Evolutionary conservation across 2,113 vertebrate genomes (phyloP).

Genomic region (Pangasianodon hypophthalmus): DNA sequence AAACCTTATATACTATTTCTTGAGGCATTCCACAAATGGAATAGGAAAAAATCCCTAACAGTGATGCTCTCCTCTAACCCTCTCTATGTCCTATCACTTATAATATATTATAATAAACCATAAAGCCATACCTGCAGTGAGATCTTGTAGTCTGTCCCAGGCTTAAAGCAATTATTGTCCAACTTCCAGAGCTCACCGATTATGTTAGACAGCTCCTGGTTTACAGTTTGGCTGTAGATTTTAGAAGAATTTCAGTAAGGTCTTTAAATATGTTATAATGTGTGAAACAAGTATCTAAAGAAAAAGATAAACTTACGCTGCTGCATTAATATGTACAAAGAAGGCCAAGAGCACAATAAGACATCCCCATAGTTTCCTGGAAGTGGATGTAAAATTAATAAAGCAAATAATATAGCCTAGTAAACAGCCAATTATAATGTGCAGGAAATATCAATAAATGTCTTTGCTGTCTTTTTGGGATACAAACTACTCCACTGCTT

Average conservation of each 20-base stretch:
- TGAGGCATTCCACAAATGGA: background rate
- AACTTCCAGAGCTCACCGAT: slow-evolving; percentile 73
- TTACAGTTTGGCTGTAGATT: slow-evolving; percentile 61
- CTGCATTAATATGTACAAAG: slow-evolving; percentile 28
- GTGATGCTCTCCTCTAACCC: background rate
- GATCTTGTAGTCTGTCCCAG: slow-evolving; percentile 71
- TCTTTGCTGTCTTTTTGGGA: background rate
- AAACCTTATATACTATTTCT: background rate
- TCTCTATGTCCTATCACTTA: too few species aligned
- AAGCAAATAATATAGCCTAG: background rate
- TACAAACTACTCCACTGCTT: too few species aligned
- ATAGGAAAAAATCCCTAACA: background rate
- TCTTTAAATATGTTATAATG: background rate
- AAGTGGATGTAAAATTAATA: background rate
- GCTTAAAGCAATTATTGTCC: slow-evolving; percentile 66
- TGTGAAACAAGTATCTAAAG: background rate
- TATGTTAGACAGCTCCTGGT: slow-evolving; percentile 71
- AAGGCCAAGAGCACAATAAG: slow-evolving; percentile 33
- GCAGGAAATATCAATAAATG: background rate
- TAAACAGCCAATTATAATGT: background rate
- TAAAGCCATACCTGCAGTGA: slow-evolving; percentile 68
- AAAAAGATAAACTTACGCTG: slow-evolving; percentile 41
- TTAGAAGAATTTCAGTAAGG: background rate
- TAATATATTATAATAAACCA: background rate
- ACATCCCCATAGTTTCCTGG: slow-evolving; percentile 4